Percentiles rank a stretch among this genome's conserved stretches.
These are phyloP conservation scores for Diabrotica balteata DNA, from an alignment of 2,888 invertebrate species.

Conservation along the genomic window DNA sequence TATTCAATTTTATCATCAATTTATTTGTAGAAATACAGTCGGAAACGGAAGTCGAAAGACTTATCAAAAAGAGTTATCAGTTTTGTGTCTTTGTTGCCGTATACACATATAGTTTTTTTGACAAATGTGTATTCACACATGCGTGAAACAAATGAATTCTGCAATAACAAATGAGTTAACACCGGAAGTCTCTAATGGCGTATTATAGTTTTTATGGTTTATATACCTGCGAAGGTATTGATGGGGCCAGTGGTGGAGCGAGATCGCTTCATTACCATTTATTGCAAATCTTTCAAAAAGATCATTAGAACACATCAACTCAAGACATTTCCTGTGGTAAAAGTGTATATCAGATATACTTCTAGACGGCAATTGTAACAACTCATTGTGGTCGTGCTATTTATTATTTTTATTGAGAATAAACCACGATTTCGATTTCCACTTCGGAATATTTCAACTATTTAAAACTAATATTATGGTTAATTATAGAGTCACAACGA, in stretches of 20 bases:
- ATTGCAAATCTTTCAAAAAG: too few species aligned
- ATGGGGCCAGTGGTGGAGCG: conserved; percentile 19
- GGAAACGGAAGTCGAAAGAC: conserved; percentile 54
- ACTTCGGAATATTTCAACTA: too few species aligned
- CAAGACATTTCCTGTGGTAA: too few species aligned
- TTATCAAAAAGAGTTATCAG: conserved; percentile 55
- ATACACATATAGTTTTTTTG: conserved; percentile 45
- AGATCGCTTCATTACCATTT: too few species aligned
- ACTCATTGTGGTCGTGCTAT: too few species aligned
- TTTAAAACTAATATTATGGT: too few species aligned
- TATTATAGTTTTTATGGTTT: conserved; percentile 32
- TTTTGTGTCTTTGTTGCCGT: conserved; percentile 52
- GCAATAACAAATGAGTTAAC: conserved; percentile 57
- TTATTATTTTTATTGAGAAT: too few species aligned
- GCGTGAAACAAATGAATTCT: conserved; percentile 58
- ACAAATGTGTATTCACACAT: conserved; percentile 55
- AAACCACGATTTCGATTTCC: too few species aligned
- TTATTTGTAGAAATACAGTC: conserved; percentile 44
- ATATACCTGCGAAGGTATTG: conserved; percentile 31
- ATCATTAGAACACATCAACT: too few species aligned
- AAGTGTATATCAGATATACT: too few species aligned
- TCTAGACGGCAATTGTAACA: too few species aligned
- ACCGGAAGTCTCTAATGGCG: conserved; percentile 57
- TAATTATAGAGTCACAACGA: too few species aligned
- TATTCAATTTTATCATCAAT: conserved; percentile 46